Evolutionary conservation across 2,113 vertebrate species (phyloP).

Genomic region (Megaceryle torquata): DNA sequence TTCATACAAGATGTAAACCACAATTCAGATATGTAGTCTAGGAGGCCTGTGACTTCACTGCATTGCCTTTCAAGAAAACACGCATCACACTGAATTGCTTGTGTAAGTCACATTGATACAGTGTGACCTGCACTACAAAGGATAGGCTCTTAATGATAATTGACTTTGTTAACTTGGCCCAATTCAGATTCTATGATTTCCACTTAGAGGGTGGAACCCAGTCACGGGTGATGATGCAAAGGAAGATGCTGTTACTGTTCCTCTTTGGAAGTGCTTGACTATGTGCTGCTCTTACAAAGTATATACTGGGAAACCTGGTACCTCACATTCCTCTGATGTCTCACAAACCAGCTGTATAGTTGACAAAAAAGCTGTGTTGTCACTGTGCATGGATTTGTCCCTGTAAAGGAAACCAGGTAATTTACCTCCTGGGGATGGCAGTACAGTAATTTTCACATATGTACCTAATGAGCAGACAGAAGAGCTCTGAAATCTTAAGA

Average conservation of each 20-base stretch:
- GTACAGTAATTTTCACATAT: neutral
- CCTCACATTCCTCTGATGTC: neutral
- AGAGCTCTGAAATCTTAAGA: neutral
- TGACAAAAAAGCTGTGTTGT: neutral
- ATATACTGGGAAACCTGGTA: neutral
- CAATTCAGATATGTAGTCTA: neutral
- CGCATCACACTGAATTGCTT: neutral
- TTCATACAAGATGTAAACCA: neutral
- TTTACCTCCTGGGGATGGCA: neutral
- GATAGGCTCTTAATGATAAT: neutral
- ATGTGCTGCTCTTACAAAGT: neutral
- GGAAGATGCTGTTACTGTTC: neutral
- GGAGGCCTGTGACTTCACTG: neutral
- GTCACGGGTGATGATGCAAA: neutral
- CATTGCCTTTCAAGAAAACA: neutral
- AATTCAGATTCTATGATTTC: neutral
- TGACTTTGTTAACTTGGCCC: neutral
- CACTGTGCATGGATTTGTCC: neutral
- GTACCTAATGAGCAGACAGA: neutral
- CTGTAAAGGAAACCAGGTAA: neutral
- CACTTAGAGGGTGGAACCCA: neutral
- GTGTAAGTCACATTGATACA: neutral
- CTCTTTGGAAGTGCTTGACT: neutral
- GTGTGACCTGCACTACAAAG: neutral
- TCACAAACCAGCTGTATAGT: neutral